Base-by-base conservation (phyloP, 2,888 invertebrate species). In the Agrilus biguttatus region DNA sequence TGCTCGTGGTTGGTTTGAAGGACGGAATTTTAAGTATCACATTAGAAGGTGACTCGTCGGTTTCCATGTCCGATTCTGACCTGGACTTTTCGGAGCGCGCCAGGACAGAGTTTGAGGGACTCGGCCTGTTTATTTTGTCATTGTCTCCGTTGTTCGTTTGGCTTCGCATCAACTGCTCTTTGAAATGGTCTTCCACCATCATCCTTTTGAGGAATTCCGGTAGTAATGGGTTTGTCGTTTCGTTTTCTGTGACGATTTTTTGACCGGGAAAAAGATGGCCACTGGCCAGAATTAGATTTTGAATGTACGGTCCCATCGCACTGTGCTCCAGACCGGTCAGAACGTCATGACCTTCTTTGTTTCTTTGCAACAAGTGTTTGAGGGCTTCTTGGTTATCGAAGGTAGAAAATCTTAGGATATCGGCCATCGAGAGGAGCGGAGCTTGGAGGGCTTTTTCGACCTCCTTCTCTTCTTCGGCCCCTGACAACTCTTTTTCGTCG, bases 1-100 rank as follows among this genome's bases (percentile, higher is more conserved):
- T 71, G 48, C 62, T 65, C 50, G 61, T 59, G 50, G 62, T 60
- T 55, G 88, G 85, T 67, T 80, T 82, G 71, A 85, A 90, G 75
- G 90, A 89, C 74, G 91, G 91, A 78, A 91, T 88, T 73, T 87
- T 88, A 59, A 91, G 78, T 69, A 90, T 88, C 68, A 87, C 83
- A 56, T 76, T 75, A 45, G 75, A 73, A 41, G 78, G 75, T 47
- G 74, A 70, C 49, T 82, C 80, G 48, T 64, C 62, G 46, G 66
- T 59, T 53, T 67, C 62, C 63, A 66, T 61, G 53, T 66, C 63
- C 42, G 65, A 59, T 51, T 63, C 61, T 45, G 64, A 61, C 53
- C 51, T 58, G 51, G 53, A 53, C 52, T 62, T 62, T 45, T 62
- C 62, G 41, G 56, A 51, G 50, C 53, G 53, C 47, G 57, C 53